phyloP scores from a whole-genome alignment of 1,140 invertebrate genomes.

The Ceratosolen solmsi region DNA sequence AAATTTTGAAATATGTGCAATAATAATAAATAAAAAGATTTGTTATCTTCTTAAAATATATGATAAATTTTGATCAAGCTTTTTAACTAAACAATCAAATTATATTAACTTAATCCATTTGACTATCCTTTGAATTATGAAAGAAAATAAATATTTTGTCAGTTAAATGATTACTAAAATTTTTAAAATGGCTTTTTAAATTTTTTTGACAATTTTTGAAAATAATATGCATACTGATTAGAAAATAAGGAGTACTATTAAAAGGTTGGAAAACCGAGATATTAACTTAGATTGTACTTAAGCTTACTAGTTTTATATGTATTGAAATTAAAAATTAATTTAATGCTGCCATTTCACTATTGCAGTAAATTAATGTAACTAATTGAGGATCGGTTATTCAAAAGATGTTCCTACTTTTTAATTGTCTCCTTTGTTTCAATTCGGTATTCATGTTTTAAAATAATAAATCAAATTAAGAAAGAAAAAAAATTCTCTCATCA shows the following conservation, averaged over 20 bases:
- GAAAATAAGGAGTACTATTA: constrained; percentile 30
- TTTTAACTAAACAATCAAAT: constrained; percentile 52
- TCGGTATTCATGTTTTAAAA: constrained; percentile 26
- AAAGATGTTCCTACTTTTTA: constrained; percentile 33
- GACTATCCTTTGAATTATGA: constrained; percentile 26
- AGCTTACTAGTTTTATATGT: constrained; percentile 35
- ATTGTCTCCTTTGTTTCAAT: constrained; percentile 35
- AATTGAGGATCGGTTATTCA: constrained; percentile 5
- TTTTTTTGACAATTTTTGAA: constrained; percentile 26
- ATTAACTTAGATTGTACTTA: constrained; percentile 15
- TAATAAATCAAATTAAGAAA: constrained; percentile 19
- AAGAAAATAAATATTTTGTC: constrained; percentile 4
- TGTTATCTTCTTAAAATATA: constrained; percentile 52
- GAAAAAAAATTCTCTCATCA: constrained; percentile 50
- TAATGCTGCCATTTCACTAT: constrained; percentile 35
- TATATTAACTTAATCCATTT: constrained; percentile 26
- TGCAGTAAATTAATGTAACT: constrained; percentile 23
- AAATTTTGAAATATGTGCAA: constrained; percentile 50
- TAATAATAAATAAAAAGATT: constrained; percentile 49
- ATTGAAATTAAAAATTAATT: constrained; percentile 33
- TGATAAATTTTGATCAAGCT: constrained; percentile 47
- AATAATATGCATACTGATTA: constrained; percentile 26
- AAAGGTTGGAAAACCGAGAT: constrained; percentile 40
- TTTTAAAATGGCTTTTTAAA: too few species aligned
- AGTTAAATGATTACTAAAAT: constrained; percentile 14